Conservation (phyloP, 1,140 invertebrate genomes). For the Ceratitis capitata region DNA sequence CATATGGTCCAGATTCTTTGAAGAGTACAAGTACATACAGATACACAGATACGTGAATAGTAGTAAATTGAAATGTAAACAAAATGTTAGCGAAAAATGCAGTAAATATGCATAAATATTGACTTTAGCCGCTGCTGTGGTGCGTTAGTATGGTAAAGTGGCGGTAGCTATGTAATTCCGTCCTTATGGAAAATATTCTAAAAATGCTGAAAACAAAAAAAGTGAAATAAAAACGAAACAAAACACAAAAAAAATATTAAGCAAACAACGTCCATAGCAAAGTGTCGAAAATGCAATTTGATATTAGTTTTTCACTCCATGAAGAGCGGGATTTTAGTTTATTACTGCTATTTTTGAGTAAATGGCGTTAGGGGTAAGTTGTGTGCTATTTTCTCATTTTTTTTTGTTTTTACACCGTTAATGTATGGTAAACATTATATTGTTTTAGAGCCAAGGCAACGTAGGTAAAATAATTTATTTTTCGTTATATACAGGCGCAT, state of each 20-base stretch:
- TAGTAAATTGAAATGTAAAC: slow-evolving; percentile 16
- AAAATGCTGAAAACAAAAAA: not conserved
- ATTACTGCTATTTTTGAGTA: not conserved
- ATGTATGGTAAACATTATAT: not conserved
- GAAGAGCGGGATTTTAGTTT: not conserved
- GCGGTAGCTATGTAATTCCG: not conserved
- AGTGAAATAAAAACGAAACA: not conserved
- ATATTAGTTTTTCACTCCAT: slow-evolving; percentile 14
- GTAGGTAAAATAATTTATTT: not conserved
- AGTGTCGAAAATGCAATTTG: slow-evolving; percentile 22
- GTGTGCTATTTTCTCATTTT: not conserved
- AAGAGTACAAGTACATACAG: no score
- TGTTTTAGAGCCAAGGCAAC: not conserved
- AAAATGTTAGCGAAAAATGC: slow-evolving; percentile 5
- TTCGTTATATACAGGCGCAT: not conserved
- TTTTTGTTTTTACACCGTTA: not conserved
- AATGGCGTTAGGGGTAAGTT: not conserved
- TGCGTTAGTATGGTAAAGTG: not conserved
- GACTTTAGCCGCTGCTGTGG: not conserved
- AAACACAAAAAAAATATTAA: no score
- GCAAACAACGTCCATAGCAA: not conserved
- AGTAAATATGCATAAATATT: slow-evolving; percentile 26
- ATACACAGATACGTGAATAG: no score
- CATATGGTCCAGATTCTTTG: no score
- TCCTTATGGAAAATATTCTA: not conserved